Evolutionary conservation across 1,140 invertebrate genomes (phyloP).

Genomic region (Papilio glaucus): DNA sequence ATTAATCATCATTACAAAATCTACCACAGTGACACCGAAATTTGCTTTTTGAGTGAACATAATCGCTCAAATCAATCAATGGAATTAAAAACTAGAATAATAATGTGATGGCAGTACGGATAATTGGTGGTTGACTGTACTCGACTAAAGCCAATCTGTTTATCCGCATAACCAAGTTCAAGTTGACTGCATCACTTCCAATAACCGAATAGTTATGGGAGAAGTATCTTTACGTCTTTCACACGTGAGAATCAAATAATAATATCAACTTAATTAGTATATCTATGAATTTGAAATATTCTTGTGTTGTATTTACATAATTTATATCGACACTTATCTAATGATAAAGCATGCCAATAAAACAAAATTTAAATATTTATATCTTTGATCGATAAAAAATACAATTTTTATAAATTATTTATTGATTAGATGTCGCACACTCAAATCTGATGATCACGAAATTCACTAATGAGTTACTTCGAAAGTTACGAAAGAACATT

Average conservation of each 20-base stretch:
- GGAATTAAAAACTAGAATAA: not conserved
- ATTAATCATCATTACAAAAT: too few species aligned
- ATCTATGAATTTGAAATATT: not conserved
- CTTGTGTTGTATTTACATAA: not conserved
- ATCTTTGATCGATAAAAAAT: slow-evolving; percentile 8
- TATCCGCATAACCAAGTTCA: slow-evolving; percentile 30
- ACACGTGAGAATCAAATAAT: slow-evolving; percentile 13
- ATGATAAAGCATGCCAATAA: not conserved
- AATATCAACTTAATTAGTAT: slow-evolving; percentile 3
- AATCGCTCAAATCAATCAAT: too few species aligned
- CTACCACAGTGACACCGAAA: too few species aligned
- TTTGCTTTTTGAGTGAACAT: too few species aligned
- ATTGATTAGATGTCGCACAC: not conserved
- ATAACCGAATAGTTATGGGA: slow-evolving; percentile 22
- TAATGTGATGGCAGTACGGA: too few species aligned
- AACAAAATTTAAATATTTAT: slow-evolving; percentile 19
- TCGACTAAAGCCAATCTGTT: slow-evolving; percentile 22
- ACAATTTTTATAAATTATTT: not conserved
- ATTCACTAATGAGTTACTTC: not conserved
- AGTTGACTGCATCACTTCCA: slow-evolving; percentile 23
- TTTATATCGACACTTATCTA: slow-evolving; percentile 5
- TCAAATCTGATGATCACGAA: not conserved
- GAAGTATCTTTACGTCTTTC: not conserved
- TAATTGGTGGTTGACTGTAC: not conserved
- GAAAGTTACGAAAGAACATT: not conserved